Evolutionary conservation across 2,888 invertebrate species (phyloP).

Genomic region (Schizotus pectinicornis): DNA sequence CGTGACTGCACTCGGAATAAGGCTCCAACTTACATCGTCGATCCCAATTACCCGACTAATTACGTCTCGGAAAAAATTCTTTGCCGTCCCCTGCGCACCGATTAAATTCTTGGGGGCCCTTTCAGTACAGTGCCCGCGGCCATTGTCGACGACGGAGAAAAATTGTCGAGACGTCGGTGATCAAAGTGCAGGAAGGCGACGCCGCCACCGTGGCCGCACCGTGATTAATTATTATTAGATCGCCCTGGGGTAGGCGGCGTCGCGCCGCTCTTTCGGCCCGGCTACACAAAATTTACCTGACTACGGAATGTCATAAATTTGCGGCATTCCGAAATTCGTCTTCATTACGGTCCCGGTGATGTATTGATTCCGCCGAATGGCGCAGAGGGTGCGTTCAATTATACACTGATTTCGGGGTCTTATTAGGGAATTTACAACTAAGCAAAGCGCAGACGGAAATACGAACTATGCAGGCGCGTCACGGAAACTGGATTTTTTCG

Average conservation of each 20-base stretch:
- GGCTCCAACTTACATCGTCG: slow-evolving; percentile 22
- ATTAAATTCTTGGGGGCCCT: not conserved
- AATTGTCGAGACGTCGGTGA: too few species aligned
- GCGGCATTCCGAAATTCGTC: slow-evolving; percentile 44
- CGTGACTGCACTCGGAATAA: slow-evolving; percentile 52
- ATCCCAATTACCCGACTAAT: slow-evolving; percentile 8
- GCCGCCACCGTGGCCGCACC: too few species aligned
- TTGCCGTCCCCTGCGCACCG: too few species aligned
- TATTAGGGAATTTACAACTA: slow-evolving; percentile 42
- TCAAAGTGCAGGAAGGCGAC: too few species aligned
- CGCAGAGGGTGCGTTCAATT: slow-evolving; percentile 28
- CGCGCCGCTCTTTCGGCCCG: not conserved
- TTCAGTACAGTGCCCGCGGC: too few species aligned
- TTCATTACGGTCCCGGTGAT: slow-evolving; percentile 44
- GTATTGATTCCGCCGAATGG: slow-evolving; percentile 39
- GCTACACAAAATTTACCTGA: slow-evolving; percentile 32
- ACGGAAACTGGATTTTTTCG: too few species aligned
- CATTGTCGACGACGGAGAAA: too few species aligned
- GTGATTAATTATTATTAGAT: slow-evolving; percentile 4
- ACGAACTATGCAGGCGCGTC: slow-evolving; percentile 10
- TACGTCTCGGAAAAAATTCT: not conserved
- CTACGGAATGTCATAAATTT: slow-evolving; percentile 45
- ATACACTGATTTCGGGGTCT: slow-evolving; percentile 38
- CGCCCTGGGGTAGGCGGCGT: not conserved
- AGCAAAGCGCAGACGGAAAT: slow-evolving; percentile 23